Conservation (phyloP, 2,888 invertebrate species). For the Drosophila dives region DNA sequence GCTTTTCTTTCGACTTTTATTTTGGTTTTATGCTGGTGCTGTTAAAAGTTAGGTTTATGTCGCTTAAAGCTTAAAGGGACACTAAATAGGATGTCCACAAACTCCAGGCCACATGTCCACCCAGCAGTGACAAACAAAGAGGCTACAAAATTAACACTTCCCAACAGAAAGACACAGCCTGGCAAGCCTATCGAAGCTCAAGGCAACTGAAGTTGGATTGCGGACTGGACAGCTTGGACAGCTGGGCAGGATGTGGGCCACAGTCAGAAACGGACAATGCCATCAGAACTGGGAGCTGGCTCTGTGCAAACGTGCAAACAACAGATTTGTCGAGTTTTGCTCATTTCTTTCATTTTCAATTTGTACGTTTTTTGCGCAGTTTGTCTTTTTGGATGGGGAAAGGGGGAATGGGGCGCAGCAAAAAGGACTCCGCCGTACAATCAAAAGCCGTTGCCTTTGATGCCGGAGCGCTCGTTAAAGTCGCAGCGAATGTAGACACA, state of each 20-base stretch:
- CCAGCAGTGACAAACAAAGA: conserved; percentile 63
- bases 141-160: conserved; percentile 77
- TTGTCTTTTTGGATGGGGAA: neutral
- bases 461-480: conserved; percentile 69
- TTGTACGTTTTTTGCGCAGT: conserved; percentile 70
- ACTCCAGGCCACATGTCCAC: neutral
- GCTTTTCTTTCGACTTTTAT: conserved; percentile 4
- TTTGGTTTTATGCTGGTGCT: neutral
- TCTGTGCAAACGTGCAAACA: conserved; percentile 58
- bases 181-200: conserved; percentile 68
- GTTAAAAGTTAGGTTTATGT: conserved; percentile 38
- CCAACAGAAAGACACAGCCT: conserved; percentile 38
- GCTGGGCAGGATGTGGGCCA: conserved; percentile 34
- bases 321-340: conserved; percentile 65
- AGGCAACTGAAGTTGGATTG: conserved; percentile 53
- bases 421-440: conserved; percentile 24
- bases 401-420: neutral
- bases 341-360: conserved; percentile 66
- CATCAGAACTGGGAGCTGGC: conserved; percentile 12
- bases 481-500: conserved; percentile 34
- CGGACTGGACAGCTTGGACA: conserved; percentile 12
- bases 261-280: conserved; percentile 27
- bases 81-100: neutral
- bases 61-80: conserved; percentile 24
- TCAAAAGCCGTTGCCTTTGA: conserved; percentile 69